Percentiles rank a stretch among this genome's conserved stretches.
These are phyloP conservation scores for Parotia lawesii DNA, from an alignment of 2,113 vertebrate genomes.

Conservation along the genomic window DNA sequence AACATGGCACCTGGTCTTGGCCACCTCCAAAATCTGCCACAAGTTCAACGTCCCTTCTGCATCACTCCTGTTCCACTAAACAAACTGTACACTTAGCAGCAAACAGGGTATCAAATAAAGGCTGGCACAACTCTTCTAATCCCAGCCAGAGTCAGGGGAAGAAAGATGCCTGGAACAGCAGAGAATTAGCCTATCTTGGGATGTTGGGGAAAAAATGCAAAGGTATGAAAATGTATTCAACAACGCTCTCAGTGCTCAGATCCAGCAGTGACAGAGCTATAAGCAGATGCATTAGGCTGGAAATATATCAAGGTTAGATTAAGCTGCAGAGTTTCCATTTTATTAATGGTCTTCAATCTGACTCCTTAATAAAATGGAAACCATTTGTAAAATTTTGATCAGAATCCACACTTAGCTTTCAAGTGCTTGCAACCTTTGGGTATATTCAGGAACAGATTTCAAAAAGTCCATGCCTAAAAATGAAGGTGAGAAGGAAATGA, in stretches of 20 bases:
- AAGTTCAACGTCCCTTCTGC: not conserved
- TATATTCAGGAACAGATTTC: slow-evolving; percentile 28
- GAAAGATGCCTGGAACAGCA: not conserved
- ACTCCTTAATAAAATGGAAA: slow-evolving; percentile 64
- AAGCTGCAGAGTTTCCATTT: slow-evolving; percentile 64
- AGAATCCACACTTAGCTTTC: slow-evolving; percentile 40
- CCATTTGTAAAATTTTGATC: slow-evolving; percentile 64
- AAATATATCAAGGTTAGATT: slow-evolving; percentile 64
- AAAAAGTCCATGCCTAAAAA: not conserved
- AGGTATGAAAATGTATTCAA: slow-evolving; percentile 55
- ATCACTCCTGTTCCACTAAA: not conserved
- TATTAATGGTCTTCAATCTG: slow-evolving; percentile 60
- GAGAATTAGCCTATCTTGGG: slow-evolving; percentile 6
- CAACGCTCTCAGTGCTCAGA: slow-evolving; percentile 17
- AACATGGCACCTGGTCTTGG: not conserved
- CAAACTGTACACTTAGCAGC: not conserved
- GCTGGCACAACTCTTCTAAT: not conserved
- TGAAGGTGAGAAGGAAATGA: not conserved
- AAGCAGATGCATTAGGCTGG: slow-evolving; percentile 58
- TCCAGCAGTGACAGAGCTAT: slow-evolving; percentile 49
- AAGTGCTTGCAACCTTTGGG: slow-evolving; percentile 31
- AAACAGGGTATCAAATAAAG: not conserved
- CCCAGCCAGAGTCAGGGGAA: not conserved
- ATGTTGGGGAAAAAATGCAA: not conserved
- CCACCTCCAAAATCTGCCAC: not conserved